phyloP scores from a whole-genome alignment of 1,140 invertebrate species.

The Chelonus insularis region DNA sequence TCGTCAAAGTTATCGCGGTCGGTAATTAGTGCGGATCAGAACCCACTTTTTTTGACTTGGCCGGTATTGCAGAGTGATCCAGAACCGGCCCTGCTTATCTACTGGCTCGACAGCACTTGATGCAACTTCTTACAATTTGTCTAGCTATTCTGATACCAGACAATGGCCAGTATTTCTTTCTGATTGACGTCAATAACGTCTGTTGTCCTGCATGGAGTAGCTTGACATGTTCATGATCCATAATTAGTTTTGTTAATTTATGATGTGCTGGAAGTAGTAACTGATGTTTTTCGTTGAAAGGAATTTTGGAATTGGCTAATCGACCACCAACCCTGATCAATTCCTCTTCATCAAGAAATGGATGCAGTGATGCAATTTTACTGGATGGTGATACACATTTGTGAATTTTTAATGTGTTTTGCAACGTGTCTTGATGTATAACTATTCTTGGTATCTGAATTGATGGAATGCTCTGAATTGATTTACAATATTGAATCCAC shows the following conservation, averaged over 20 bases:
- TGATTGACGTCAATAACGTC: neutral
- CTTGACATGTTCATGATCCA: neutral
- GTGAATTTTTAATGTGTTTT: too few species aligned
- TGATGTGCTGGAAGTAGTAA: conserved; percentile 13
- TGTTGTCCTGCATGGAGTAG: conserved; percentile 10
- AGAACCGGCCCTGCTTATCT: too few species aligned
- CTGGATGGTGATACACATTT: too few species aligned
- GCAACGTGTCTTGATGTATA: neutral
- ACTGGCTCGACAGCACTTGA: too few species aligned
- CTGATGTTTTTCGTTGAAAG: neutral
- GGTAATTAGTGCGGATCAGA: too few species aligned
- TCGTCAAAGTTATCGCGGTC: too few species aligned
- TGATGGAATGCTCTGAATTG: neutral
- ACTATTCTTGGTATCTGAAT: conserved; percentile 4
- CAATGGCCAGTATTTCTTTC: conserved; percentile 23
- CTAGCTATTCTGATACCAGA: neutral
- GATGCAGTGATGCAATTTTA: neutral
- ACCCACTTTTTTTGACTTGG: too few species aligned
- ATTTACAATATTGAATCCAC: too few species aligned
- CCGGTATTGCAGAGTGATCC: too few species aligned
- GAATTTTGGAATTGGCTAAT: neutral
- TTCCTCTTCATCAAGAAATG: conserved; percentile 14
- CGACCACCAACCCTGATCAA: conserved; percentile 5
- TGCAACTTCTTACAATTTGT: conserved; percentile 15
- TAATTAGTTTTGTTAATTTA: neutral